Percentiles rank a stretch among this genome's conserved stretches.
These are phyloP conservation scores for Dryoscopus gambensis DNA, from an alignment of 2,113 vertebrate species.

Conservation along the genomic window DNA sequence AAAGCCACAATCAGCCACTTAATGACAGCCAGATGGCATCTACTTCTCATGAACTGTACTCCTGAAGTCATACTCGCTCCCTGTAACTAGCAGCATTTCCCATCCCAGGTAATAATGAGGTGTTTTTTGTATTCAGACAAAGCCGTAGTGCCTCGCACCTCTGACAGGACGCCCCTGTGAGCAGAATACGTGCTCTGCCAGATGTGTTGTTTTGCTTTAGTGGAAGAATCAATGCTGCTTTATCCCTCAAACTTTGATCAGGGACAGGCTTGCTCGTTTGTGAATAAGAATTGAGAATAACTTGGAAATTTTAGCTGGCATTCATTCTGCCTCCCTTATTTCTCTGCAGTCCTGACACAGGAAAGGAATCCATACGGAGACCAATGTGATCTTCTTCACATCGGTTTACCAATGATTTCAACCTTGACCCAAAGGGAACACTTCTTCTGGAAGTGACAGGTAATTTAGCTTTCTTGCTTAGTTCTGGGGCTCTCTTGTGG, in stretches of 20 bases:
- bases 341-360: conserved; percentile 1
- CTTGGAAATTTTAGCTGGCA: not conserved
- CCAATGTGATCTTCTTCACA: conserved; percentile 24
- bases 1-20: conserved; percentile 43
- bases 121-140: conserved; percentile 65
- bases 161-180: conserved; percentile 5
- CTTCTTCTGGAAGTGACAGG: conserved; percentile 71
- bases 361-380: not conserved
- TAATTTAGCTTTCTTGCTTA: conserved; percentile 75
- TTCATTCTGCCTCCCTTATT: not conserved
- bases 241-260: not conserved
- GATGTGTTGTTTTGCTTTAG: not conserved
- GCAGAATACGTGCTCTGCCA: not conserved
- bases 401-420: conserved; percentile 55
- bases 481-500: conserved; percentile 75
- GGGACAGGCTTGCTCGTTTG: not conserved
- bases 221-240: not conserved
- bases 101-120: conserved; percentile 20
- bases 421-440: conserved; percentile 75
- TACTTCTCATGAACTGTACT: conserved; percentile 63
- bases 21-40: conserved; percentile 67
- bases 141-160: not conserved
- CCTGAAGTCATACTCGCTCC: conserved; percentile 27
- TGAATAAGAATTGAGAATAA: conserved; percentile 24
- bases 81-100: conserved; percentile 47